Conservation (phyloP, 2,888 invertebrate genomes). For the Aleiodes leptofemur region DNA sequence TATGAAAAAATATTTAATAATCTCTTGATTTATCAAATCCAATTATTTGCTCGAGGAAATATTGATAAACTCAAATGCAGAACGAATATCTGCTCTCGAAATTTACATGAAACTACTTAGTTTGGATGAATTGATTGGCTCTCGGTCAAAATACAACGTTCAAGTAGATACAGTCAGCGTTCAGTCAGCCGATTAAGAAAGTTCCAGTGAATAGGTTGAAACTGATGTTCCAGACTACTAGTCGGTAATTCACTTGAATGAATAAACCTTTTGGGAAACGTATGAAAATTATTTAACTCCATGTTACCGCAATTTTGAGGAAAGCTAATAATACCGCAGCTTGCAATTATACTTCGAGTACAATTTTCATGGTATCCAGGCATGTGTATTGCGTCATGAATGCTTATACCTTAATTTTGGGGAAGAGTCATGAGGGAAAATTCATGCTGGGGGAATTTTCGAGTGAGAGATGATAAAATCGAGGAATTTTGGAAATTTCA, state of each 20-base stretch:
- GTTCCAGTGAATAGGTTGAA: slow-evolving; percentile 2
- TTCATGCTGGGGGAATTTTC: too few species aligned
- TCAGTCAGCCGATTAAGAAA: slow-evolving; percentile 24
- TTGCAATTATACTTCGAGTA: background rate
- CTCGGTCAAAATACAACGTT: background rate
- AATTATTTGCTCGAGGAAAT: too few species aligned
- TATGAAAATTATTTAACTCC: slow-evolving; percentile 23
- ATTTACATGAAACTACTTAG: too few species aligned
- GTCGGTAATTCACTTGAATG: slow-evolving; percentile 9
- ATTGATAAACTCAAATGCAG: too few species aligned
- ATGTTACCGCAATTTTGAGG: slow-evolving; percentile 8
- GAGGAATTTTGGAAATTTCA: too few species aligned
- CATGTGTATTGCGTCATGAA: slow-evolving; percentile 7
- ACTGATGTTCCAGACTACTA: slow-evolving; percentile 11
- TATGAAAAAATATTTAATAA: too few species aligned
- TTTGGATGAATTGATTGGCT: slow-evolving; percentile 22
- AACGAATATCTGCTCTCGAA: too few species aligned
- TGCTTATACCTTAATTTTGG: slow-evolving; percentile 4
- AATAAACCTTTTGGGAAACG: slow-evolving; percentile 3
- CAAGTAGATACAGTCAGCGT: slow-evolving; percentile 13
- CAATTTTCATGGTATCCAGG: slow-evolving; percentile 21
- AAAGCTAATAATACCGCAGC: slow-evolving; percentile 13
- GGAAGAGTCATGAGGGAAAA: too few species aligned
- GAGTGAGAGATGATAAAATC: too few species aligned
- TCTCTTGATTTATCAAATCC: too few species aligned